These are phyloP conservation scores for Spongia lamella DNA, from an alignment of 37 sponge, comb jelly and placozoan species.

Conservation along the genomic window DNA sequence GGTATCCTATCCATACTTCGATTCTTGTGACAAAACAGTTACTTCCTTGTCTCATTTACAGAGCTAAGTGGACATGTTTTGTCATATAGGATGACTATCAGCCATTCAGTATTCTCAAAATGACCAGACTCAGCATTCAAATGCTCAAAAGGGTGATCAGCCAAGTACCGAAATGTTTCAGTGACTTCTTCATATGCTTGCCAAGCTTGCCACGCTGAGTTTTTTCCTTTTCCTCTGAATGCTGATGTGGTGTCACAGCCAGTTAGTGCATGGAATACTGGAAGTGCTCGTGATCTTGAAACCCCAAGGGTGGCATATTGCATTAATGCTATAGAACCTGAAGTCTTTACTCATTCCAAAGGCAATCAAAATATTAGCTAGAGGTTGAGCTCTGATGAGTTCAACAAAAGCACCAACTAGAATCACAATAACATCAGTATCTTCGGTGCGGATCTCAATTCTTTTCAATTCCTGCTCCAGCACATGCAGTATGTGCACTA, in stretches of 20 bases:
- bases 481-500: slow-evolving; percentile 17
- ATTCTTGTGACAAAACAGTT: too few species aligned
- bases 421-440: slow-evolving; percentile 34
- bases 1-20: too few species aligned
- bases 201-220: slow-evolving; percentile 24
- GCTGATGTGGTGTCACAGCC: slow-evolving; percentile 34
- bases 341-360: slow-evolving; percentile 35
- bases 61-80: background rate
- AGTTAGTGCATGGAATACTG: slow-evolving; percentile 35
- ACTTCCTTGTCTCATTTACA: slow-evolving; percentile 7
- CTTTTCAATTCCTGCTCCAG: slow-evolving; percentile 5
- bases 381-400: slow-evolving; percentile 13
- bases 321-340: slow-evolving; percentile 20
- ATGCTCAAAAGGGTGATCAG: background rate
- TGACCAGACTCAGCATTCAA: background rate
- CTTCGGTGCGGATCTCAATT: slow-evolving; percentile 15
- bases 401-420: slow-evolving; percentile 19
- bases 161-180: slow-evolving; percentile 2
- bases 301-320: slow-evolving; percentile 5
- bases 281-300: slow-evolving; percentile 5
- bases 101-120: background rate
- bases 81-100: too few species aligned
- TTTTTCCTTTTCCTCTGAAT: slow-evolving; percentile 45
- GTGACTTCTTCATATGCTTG: slow-evolving; percentile 6
- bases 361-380: slow-evolving; percentile 30